phyloP scores from a whole-genome alignment of 2,797 vertebrate genomes.

The Aplochiton taeniatus region DNA sequence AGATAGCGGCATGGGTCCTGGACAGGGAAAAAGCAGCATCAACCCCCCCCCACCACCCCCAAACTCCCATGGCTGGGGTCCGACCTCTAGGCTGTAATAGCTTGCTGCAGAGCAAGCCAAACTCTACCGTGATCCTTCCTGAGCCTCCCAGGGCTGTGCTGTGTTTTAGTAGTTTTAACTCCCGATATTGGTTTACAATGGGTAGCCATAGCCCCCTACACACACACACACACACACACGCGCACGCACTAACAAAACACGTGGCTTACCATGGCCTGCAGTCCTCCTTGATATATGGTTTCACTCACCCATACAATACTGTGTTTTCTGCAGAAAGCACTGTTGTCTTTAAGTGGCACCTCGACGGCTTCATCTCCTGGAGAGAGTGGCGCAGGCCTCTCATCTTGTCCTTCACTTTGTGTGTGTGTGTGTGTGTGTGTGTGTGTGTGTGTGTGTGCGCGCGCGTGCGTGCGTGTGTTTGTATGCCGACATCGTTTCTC shows the following conservation, averaged over 20 bases:
- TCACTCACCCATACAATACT: no score
- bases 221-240: no score
- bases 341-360: neutral
- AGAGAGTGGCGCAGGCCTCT: neutral
- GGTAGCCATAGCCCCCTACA: no score
- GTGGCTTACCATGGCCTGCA: no score
- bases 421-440: no score
- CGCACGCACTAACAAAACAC: no score
- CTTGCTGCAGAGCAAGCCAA: neutral
- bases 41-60: neutral
- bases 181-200: neutral
- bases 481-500: slow-evolving; percentile 21
- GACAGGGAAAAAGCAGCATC: slow-evolving; percentile 7
- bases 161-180: neutral
- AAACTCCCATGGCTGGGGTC: slow-evolving; percentile 3
- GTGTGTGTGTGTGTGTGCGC: no score
- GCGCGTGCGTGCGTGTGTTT: no score
- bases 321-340: neutral
- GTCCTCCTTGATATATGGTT: no score
- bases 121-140: neutral
- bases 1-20: slow-evolving; percentile 1
- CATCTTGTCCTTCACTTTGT: slow-evolving; percentile 23
- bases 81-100: neutral
- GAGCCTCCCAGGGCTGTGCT: neutral
- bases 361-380: neutral